phyloP scores from a whole-genome alignment of 1,140 invertebrate genomes.

The Battus philenor region DNA sequence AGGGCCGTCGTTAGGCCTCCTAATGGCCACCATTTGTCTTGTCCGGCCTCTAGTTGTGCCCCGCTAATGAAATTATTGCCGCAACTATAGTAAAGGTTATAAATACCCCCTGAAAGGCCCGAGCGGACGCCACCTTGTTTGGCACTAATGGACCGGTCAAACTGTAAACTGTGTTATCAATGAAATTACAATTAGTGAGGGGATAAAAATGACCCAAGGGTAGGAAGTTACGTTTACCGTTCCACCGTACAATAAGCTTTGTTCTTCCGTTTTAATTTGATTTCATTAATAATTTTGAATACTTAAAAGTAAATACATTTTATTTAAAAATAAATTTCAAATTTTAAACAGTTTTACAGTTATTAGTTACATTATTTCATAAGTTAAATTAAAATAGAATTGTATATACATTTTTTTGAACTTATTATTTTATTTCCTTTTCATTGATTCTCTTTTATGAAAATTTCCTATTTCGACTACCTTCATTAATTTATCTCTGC shows the following conservation, averaged over 20 bases:
- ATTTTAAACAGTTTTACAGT: too few relatives aligned
- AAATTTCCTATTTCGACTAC: too few relatives aligned
- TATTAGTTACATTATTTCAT: too few relatives aligned
- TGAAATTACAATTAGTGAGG: slow-evolving; percentile 73
- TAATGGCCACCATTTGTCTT: slow-evolving; percentile 74
- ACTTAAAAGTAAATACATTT: too few relatives aligned
- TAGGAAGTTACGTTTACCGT: slow-evolving; percentile 49
- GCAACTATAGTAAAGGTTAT: slow-evolving; percentile 75
- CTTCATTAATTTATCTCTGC: too few relatives aligned
- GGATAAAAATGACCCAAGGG: slow-evolving; percentile 64
- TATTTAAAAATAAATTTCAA: too few relatives aligned
- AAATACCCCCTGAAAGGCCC: slow-evolving; percentile 68
- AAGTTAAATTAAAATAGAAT: too few relatives aligned
- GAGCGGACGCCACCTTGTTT: slow-evolving; percentile 69
- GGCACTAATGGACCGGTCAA: slow-evolving; percentile 74
- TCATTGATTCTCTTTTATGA: too few relatives aligned
- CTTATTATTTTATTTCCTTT: too few relatives aligned
- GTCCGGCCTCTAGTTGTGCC: slow-evolving; percentile 71
- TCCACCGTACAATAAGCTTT: too few relatives aligned
- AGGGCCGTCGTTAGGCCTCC: slow-evolving; percentile 68
- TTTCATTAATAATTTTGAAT: too few relatives aligned
- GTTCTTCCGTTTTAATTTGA: neutral
- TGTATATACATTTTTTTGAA: too few relatives aligned
- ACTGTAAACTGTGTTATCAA: slow-evolving; percentile 75
- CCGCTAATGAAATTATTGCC: slow-evolving; percentile 75